phyloP scores from a whole-genome alignment of 1,140 invertebrate species.

The Macrotrachela quadricornifera region DNA sequence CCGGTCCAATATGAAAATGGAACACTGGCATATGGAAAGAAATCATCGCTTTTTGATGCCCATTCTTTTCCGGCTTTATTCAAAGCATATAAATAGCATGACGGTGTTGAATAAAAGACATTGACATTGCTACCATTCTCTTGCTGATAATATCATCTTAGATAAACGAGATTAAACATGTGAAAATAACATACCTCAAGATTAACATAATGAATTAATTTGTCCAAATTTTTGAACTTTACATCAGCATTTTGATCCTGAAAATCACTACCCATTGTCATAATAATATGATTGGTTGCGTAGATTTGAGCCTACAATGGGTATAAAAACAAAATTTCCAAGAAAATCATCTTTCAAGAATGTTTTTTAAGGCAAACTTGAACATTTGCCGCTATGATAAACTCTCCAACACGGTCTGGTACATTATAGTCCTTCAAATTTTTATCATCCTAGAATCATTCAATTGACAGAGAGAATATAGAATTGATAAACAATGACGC shows the following conservation, averaged over 20 bases:
- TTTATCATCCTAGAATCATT: constrained; percentile 23
- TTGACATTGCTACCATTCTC: constrained; percentile 42
- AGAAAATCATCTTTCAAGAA: no score
- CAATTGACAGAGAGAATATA: no score
- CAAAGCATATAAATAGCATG: constrained; percentile 67
- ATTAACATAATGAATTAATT: constrained; percentile 49
- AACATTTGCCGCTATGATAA: constrained; percentile 16
- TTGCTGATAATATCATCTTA: constrained; percentile 26
- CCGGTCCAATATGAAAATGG: constrained; percentile 73
- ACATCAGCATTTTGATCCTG: constrained; percentile 57
- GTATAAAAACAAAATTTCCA: no score
- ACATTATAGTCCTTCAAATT: constrained; percentile 36
- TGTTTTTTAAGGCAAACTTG: no score
- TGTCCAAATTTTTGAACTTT: constrained; percentile 72
- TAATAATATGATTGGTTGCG: constrained; percentile 47
- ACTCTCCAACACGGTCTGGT: constrained; percentile 23
- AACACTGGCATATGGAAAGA: constrained; percentile 71
- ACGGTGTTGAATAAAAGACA: constrained; percentile 74
- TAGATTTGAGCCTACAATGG: constrained; percentile 12
- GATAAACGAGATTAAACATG: not conserved
- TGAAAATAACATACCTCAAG: constrained; percentile 29
- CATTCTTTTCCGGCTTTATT: constrained; percentile 43
- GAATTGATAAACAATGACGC: not conserved
- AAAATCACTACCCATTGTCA: constrained; percentile 86
- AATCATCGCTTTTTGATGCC: constrained; percentile 53